Conservation (phyloP, 2,888 invertebrate species). For the Orthosia gothica region DNA sequence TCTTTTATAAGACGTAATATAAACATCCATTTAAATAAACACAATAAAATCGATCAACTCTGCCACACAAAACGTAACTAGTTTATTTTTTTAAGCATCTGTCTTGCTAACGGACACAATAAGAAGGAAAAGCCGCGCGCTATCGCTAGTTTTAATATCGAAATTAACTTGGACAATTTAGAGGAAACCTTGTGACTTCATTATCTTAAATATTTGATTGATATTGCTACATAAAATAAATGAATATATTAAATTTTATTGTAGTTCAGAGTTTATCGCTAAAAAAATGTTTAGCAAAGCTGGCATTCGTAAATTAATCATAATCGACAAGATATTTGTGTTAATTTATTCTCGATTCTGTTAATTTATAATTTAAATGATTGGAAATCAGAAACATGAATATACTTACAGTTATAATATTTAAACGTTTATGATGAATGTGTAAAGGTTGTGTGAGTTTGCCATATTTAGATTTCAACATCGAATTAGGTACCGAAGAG, state of each 20-base stretch:
- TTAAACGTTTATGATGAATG: conserved; percentile 10
- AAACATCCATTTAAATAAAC: conserved; percentile 13
- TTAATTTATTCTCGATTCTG: conserved; percentile 66
- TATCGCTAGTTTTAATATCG: neutral
- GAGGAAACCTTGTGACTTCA: conserved; percentile 72
- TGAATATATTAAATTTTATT: conserved; percentile 72
- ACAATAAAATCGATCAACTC: conserved; percentile 24
- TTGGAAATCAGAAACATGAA: conserved; percentile 46
- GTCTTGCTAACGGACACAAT: neutral
- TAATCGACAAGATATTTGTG: conserved; percentile 56
- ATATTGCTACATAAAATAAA: conserved; percentile 71
- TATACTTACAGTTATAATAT: conserved; percentile 10
- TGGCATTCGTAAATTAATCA: conserved; percentile 62
- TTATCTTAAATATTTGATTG: conserved; percentile 74
- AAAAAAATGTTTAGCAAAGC: conserved; percentile 59
- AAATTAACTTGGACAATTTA: conserved; percentile 16
- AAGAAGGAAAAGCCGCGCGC: neutral
- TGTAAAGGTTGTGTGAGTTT: conserved; percentile 1
- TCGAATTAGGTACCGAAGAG: neutral
- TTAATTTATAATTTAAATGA: conserved; percentile 60
- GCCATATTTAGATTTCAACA: conserved; percentile 21
- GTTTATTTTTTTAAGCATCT: neutral
- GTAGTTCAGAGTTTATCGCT: conserved; percentile 49
- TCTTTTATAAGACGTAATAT: conserved; percentile 25
- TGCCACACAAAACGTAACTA: neutral